Conservation (phyloP, 1,140 invertebrate species). For the Zaprionus lachaisei region DNA sequence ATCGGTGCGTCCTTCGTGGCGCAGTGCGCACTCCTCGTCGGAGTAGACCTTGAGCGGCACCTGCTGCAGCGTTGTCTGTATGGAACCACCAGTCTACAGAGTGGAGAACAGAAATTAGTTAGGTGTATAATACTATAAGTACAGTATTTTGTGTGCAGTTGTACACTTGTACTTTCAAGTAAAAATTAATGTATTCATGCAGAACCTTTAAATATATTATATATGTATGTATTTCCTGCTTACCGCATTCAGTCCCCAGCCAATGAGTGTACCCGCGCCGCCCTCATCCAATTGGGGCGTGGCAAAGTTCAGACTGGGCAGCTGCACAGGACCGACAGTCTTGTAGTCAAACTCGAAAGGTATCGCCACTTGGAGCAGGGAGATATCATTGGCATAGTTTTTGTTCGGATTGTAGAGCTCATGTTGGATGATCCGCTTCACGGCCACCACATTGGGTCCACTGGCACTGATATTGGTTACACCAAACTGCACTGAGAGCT, state of each 20-base stretch:
- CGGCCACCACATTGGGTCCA: slow-evolving; percentile 66
- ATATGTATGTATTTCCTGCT: neutral
- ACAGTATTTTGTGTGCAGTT: no score
- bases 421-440: slow-evolving; percentile 77
- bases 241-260: slow-evolving; percentile 80
- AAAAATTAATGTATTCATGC: neutral
- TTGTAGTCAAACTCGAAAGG: slow-evolving; percentile 58
- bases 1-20: slow-evolving; percentile 62
- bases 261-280: slow-evolving; percentile 61
- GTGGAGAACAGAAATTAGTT: neutral
- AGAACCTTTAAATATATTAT: neutral
- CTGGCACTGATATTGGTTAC: slow-evolving; percentile 47
- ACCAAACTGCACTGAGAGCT: slow-evolving; percentile 68
- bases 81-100: slow-evolving; percentile 74
- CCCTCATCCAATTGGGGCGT: slow-evolving; percentile 62
- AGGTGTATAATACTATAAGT: no score
- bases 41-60: slow-evolving; percentile 82
- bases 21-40: slow-evolving; percentile 68
- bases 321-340: slow-evolving; percentile 59
- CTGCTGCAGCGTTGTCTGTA: slow-evolving; percentile 76
- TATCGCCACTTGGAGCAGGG: slow-evolving; percentile 59
- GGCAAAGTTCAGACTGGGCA: slow-evolving; percentile 54
- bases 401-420: slow-evolving; percentile 62
- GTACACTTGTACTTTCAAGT: no score
- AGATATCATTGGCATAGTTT: slow-evolving; percentile 77